Conservation (phyloP, 2,113 vertebrate species). For the Oreotrochilus melanogaster region DNA sequence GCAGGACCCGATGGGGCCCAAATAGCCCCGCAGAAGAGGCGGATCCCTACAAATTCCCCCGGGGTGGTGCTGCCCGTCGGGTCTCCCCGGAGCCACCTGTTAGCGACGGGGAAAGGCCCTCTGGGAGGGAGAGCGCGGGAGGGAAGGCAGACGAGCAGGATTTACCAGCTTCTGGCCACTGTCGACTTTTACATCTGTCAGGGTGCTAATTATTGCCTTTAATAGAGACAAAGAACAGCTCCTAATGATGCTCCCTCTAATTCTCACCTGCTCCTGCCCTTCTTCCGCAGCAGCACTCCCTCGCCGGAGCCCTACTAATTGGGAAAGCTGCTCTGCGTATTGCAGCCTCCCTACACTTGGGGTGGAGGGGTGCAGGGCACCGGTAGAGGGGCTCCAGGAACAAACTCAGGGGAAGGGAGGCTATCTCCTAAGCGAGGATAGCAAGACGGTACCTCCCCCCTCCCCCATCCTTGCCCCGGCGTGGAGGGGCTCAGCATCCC, state of each 20-base stretch:
- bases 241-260: constrained; percentile 69
- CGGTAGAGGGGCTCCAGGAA: not conserved
- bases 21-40: not conserved
- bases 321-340: constrained; percentile 48
- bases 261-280: constrained; percentile 74
- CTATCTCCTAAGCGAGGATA: too few relatives aligned
- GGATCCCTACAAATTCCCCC: not conserved
- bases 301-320: constrained; percentile 50
- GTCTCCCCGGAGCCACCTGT: constrained; percentile 48
- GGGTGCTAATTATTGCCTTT: constrained; percentile 71
- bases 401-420: fast-evolving
- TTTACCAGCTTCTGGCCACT: constrained; percentile 3
- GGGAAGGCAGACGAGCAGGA: not conserved
- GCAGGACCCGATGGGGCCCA: not conserved
- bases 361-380: not conserved
- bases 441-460: not conserved
- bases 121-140: not conserved
- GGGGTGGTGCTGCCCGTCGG: not conserved
- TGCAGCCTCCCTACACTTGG: not conserved
- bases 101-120: not conserved
- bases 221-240: constrained; percentile 71
- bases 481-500: not conserved
- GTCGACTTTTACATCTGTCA: constrained; percentile 73
- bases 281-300: constrained; percentile 18
- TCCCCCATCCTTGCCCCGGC: too few relatives aligned